Base-by-base conservation (phyloP, 2,888 invertebrate genomes). In the Hermaeophaga mercurialis region DNA sequence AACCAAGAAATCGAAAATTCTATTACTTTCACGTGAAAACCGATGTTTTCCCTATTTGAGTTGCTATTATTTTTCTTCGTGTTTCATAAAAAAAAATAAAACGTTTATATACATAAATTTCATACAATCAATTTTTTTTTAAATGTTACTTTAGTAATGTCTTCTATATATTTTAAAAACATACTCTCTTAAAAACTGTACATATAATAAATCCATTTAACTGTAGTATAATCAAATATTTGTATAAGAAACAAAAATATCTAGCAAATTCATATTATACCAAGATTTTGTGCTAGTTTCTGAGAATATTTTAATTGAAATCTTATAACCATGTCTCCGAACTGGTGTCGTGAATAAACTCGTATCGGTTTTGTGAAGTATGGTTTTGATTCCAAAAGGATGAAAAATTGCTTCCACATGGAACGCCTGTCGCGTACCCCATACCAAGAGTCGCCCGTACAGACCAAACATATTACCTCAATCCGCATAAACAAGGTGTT, bases 401-500 rank as follows among this genome's bases (percentile, higher is more conserved):
- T 56, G 46, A 53, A 33, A 18, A 28, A 44, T 8, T 19, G 31
- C 41, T 39, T 19, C 53, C 55, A 55, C 41, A 46, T 57, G 60
- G 66, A 60, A 66, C 64, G 60, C 71, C 71, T 61, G 67, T 67
- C 56, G 70, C 55, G 70, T 61, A 65, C 71, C 71, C 69, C 71
- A 71, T 70, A 61, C 70, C 66, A 67, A 64, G 70, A 5, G 6
- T 65, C 66, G 66, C 68, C 67, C 62, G 65, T 65, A 64, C 61
- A 60, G 64, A 59, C 61, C 63, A 63, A 70, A 72, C 69, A 66
- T 69, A 70, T 69, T 63, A 66, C 69, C 57, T 65, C 65, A 65
- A 67, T 67, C 68, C 69, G 68, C 68, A 71, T 68, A 70, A 71
- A 71, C 70, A 71, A 72, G 70, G 71, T 72, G 71, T 69, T 67